Base-by-base conservation (phyloP, 2,797 vertebrate genomes). In the Enteromius radiatus region DNA sequence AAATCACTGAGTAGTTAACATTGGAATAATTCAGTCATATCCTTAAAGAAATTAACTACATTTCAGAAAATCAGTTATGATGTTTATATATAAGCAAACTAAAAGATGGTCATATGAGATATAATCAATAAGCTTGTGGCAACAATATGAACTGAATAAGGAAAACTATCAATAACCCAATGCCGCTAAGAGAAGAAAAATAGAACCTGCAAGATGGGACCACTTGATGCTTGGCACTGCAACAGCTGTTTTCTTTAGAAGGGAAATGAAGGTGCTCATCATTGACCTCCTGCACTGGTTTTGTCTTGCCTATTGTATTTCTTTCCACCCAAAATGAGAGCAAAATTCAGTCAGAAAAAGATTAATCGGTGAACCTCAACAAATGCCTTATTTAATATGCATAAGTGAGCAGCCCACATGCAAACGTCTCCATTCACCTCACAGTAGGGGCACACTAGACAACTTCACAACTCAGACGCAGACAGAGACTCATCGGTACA, bases 371-470 rank as follows among this genome's bases (percentile, higher is more conserved):
- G 38, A 74, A 76, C 70, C 23, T 78, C 43, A 52, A 73, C 7
- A 75, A 76, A 86, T 83, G 54, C 54, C 85, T 86, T 75, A 83
- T 82, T 84, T 59, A 85, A 41, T 73, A 78, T 33, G 52, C 36
- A 31, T 47, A 56, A 28, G 33, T 1, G 41, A 77, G 33, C 23
- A n/a, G 28, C 81, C 56, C 77, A 54, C 14, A 70, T 59, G 73
- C 73, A 78, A 80, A 84, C 76, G 69, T 82, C 76, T 71, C 82
- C 68, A 80, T 84, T 87, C 82, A 64, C 80, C 67, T 83, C 28
- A 38, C 74, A 82, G 87, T 73, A 80, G 41, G 81, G 59, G 31
- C 56, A 49, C 71, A 85, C 47, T 49, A 61, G 41, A 64, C 56
- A 71, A 73, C 81, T 68, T 76, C 56, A 67, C 61, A 63, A 82